These are phyloP conservation scores for Microcebus griseorufus DNA, from an alignment of 2,113 vertebrate species.

Conservation along the genomic window DNA sequence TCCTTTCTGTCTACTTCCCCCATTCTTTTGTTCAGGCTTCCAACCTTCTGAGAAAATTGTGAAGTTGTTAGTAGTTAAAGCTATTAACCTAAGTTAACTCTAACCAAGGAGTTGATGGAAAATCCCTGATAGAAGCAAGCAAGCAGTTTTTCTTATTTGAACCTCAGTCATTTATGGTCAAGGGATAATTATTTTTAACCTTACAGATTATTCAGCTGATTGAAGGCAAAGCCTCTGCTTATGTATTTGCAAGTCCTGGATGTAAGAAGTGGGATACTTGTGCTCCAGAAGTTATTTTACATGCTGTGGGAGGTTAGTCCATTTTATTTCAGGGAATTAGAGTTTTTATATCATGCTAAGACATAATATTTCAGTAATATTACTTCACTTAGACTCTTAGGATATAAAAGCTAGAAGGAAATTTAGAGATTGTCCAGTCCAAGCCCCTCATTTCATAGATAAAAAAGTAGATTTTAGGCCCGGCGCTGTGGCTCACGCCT, in stretches of 20 bases:
- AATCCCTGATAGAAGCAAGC: background rate
- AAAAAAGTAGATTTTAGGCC: background rate
- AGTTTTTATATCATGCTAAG: background rate
- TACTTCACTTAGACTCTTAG: background rate
- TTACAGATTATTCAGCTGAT: constrained; percentile 95
- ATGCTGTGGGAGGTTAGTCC: constrained; percentile 93
- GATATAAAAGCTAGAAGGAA: background rate
- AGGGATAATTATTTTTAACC: constrained; percentile 20
- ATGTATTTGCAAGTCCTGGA: constrained; percentile 96
- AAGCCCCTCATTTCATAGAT: background rate
- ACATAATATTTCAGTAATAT: background rate
- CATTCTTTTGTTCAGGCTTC: background rate
- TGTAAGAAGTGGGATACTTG: constrained; percentile 99
- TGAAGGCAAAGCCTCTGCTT: constrained; percentile 97
- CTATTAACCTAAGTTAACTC: background rate
- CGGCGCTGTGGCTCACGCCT: too few species aligned
- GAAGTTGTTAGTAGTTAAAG: background rate
- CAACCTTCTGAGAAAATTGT: background rate
- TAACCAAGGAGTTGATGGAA: background rate
- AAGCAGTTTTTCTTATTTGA: background rate
- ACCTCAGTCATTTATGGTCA: background rate
- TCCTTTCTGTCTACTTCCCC: background rate
- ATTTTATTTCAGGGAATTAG: background rate
- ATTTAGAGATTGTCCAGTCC: background rate
- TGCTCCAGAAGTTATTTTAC: constrained; percentile 95